Evolutionary conservation across 2,113 vertebrate species (phyloP).

Genomic region (Centropus bengalensis): DNA sequence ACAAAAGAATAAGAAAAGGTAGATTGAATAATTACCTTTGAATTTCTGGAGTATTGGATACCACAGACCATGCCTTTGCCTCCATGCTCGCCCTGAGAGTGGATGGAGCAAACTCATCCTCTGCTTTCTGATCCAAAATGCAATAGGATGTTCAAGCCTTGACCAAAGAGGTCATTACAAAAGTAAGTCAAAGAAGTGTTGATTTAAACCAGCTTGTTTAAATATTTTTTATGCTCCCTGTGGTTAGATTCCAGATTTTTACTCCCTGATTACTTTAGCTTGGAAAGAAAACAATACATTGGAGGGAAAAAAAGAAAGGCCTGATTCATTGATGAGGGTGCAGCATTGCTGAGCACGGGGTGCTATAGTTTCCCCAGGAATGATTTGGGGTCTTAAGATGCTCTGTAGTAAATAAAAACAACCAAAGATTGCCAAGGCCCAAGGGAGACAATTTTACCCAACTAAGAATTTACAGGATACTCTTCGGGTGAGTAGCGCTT

Average conservation of each 20-base stretch:
- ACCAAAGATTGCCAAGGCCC: neutral
- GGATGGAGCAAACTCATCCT: neutral
- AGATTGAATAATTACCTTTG: neutral
- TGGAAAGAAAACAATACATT: neutral
- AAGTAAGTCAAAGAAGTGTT: conserved; percentile 13
- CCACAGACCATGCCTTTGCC: neutral
- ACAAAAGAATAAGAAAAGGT: neutral
- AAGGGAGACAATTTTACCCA: neutral
- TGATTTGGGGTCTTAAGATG: neutral
- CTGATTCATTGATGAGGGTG: conserved; percentile 30
- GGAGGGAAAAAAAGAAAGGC: neutral
- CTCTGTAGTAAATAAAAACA: conserved; percentile 45
- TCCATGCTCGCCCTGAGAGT: rapidly evolving
- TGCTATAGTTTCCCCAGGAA: conserved; percentile 1
- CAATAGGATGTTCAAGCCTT: neutral
- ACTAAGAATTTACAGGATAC: neutral
- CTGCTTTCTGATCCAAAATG: neutral
- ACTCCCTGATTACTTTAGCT: conserved; percentile 13
- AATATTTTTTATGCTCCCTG: neutral
- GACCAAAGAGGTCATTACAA: neutral
- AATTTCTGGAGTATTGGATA: neutral
- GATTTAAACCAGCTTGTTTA: conserved; percentile 47
- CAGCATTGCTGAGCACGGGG: neutral
- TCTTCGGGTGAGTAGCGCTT: neutral
- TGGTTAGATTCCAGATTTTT: conserved; percentile 36